Percentiles rank a stretch among this genome's conserved stretches.
Evolutionary conservation across 2,113 vertebrate genomes (phyloP).

Genomic region (Macquaria australasica): DNA sequence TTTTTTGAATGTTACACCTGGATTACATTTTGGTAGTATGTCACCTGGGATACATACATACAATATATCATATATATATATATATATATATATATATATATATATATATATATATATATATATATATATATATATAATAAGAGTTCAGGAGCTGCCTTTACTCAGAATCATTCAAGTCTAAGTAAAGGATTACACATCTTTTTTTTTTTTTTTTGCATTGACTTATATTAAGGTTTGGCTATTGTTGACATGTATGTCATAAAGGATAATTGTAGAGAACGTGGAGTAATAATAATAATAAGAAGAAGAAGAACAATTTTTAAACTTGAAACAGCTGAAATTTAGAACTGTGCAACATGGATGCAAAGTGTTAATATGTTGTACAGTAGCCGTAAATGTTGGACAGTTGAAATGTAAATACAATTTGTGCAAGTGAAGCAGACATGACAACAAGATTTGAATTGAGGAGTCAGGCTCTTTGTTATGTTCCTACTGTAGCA

Average conservation of each 20-base stretch:
- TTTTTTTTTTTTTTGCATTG: neutral
- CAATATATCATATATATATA: no score
- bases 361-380: neutral
- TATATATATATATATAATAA: no score
- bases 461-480: neutral
- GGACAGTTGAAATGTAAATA: neutral
- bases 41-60: no score
- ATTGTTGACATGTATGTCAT: neutral
- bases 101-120: no score
- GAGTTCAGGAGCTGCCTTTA: neutral
- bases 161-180: neutral
- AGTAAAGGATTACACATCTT: neutral
- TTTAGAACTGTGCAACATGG: neutral
- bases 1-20: neutral
- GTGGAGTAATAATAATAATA: neutral
- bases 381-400: neutral
- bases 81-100: no score
- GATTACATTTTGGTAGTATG: neutral
- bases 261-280: neutral
- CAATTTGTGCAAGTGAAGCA: neutral
- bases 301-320: neutral
- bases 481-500: neutral
- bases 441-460: neutral
- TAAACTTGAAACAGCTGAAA: neutral
- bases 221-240: neutral